Evolutionary conservation across 2,888 invertebrate species (phyloP), one percentile per base, ranked within the genome.

Genomic region (Netelia fuscicornis): DNA sequence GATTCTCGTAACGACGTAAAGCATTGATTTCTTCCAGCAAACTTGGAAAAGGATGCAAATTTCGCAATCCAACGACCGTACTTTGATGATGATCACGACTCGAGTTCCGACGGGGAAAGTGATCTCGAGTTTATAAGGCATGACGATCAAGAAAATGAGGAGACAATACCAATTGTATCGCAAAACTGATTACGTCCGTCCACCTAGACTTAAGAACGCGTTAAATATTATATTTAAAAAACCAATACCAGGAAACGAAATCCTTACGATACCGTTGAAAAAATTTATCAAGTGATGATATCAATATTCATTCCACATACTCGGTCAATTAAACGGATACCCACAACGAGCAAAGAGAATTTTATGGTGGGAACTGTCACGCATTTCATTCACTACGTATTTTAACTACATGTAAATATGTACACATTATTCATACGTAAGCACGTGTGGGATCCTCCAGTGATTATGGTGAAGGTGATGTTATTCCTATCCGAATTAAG

Each of bases 31-130:
- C 87, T 64, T 88, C 88, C 81, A 48, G 87, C 89, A 70, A 81
- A 86, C 48, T 70, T 86, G 75, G 83, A 85, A 23, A 62, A 83
- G 23, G 84, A 86, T 5, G 67, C 86, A 60, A 79, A 86, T 25
- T 90, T 90, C 2, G 92, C 94, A 94, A 84, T 88, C 25, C 94
- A 90, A 90, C 95, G 95, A 89, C 97, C 97, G 0, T 97, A 97
- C 92, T 97, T 95, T 88, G 87, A 91, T 70, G 97, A 97, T 87
- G 96, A 96, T 30, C 96, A 97, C 54, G 76, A 67, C 75, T 95
- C 95, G 0, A 95, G 95, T 0, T 95, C 95, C 0, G 95, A 95
- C 72, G 96, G 93, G 1, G 96, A 92, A 9, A 96, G 96, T 75
- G 96, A 96, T 80, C 94, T 96, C 9, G 95, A 96, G 5, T 94